Evolutionary conservation across 2,797 vertebrate genomes (phyloP).

Genomic region (Pangasius sanitwongsei): DNA sequence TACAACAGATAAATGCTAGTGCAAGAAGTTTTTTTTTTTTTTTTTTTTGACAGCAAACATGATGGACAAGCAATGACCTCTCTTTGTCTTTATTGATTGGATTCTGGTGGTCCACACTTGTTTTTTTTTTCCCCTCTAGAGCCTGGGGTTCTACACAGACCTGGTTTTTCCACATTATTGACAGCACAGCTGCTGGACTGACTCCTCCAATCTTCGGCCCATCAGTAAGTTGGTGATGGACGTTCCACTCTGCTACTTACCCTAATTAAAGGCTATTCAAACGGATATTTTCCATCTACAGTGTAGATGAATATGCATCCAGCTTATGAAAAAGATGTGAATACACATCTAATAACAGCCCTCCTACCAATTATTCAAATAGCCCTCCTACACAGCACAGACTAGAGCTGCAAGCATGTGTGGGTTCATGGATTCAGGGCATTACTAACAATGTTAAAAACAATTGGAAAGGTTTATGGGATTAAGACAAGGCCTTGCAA

Average conservation of each 20-base stretch:
- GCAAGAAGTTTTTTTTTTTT: neutral
- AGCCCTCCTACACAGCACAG: constrained; percentile 16
- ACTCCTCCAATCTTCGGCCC: neutral
- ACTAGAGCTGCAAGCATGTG: neutral
- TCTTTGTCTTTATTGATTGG: neutral
- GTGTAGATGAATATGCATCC: neutral
- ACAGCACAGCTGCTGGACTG: neutral
- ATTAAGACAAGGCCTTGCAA: neutral
- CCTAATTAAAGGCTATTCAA: constrained; percentile 7
- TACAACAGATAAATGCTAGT: neutral
- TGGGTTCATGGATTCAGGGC: neutral
- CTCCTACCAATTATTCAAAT: neutral
- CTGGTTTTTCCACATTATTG: neutral
- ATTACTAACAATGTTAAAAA: constrained; percentile 1
- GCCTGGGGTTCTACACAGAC: neutral
- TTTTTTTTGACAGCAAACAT: no score
- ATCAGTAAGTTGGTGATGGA: neutral
- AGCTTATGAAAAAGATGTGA: neutral
- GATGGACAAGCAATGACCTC: neutral
- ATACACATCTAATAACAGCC: neutral
- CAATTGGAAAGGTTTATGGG: neutral
- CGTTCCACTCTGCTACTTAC: neutral
- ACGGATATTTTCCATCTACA: neutral
- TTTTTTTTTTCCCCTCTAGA: neutral
- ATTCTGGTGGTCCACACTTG: neutral